These are phyloP conservation scores for Brachyrhaphis roseni DNA, from an alignment of 2,797 vertebrate species.

Conservation along the genomic window DNA sequence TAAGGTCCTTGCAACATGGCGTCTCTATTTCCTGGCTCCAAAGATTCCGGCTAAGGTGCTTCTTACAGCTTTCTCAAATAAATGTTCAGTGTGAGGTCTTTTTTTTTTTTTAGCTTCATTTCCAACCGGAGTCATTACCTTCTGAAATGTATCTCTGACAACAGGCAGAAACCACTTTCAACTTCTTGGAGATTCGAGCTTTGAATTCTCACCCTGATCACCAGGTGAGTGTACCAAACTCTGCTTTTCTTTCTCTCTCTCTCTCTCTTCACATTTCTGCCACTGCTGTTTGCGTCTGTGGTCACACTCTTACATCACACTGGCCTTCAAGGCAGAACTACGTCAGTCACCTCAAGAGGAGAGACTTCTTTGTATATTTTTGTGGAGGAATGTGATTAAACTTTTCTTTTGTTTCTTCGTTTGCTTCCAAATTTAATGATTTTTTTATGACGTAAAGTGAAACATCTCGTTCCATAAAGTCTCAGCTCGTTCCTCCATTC, in stretches of 20 bases:
- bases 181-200: conserved; percentile 88
- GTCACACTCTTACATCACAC: conserved; percentile 28
- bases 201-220: conserved; percentile 85
- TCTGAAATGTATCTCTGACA: conserved; percentile 18
- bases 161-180: conserved; percentile 88
- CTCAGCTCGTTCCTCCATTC: background rate
- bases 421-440: background rate
- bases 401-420: background rate
- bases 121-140: background rate
- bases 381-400: background rate
- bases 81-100: background rate
- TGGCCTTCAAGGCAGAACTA: conserved; percentile 35
- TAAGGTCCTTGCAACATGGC: conserved; percentile 87
- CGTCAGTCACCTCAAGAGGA: background rate
- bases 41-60: conserved; percentile 83
- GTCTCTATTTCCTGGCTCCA: conserved; percentile 83
- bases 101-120: background rate
- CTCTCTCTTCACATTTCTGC: background rate
- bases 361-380: background rate
- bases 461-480: conserved; percentile 2
- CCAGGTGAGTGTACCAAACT: conserved; percentile 75
- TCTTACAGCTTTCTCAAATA: conserved; percentile 1
- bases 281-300: conserved; percentile 6
- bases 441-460: background rate
- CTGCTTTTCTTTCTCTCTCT: background rate